Conservation (phyloP, 2,888 invertebrate genomes). For the Desoria tigrina region DNA sequence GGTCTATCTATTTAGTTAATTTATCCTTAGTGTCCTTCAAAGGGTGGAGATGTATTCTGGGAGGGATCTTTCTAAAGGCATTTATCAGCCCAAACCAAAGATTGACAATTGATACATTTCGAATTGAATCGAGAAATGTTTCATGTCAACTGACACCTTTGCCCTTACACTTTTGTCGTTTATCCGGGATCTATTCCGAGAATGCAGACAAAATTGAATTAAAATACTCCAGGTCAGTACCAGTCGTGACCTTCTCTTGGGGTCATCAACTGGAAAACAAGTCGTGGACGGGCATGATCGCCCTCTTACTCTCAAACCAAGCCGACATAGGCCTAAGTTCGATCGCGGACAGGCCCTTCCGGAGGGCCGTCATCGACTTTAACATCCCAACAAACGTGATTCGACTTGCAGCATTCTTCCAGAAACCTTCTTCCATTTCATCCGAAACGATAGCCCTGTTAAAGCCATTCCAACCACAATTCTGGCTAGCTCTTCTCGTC, state of each 20-base stretch:
- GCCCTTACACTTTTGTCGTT: no score
- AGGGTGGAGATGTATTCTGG: no score
- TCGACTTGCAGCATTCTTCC: constrained; percentile 32
- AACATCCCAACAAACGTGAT: constrained; percentile 42
- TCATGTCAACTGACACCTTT: no score
- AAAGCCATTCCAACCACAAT: constrained; percentile 28
- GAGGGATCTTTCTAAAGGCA: no score
- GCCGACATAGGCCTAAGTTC: constrained; percentile 40
- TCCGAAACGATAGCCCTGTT: constrained; percentile 15
- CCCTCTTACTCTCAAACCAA: constrained; percentile 23
- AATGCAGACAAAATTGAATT: no score
- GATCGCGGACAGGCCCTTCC: constrained; percentile 31
- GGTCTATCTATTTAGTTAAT: no score
- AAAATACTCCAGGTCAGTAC: constrained; percentile 17
- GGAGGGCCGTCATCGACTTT: constrained; percentile 38
- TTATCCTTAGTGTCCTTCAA: no score
- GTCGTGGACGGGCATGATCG: constrained; percentile 43
- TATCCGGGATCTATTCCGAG: no score
- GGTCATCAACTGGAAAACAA: constrained; percentile 26
- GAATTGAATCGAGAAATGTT: no score
- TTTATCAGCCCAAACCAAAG: no score
- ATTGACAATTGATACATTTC: no score
- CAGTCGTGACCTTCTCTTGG: constrained; percentile 29
- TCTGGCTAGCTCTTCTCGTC: constrained; percentile 27
- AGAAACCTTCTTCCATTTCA: constrained; percentile 13